Conservation (phyloP, 2,113 vertebrate species). For the Gnathonemus echidnorhynchus region DNA sequence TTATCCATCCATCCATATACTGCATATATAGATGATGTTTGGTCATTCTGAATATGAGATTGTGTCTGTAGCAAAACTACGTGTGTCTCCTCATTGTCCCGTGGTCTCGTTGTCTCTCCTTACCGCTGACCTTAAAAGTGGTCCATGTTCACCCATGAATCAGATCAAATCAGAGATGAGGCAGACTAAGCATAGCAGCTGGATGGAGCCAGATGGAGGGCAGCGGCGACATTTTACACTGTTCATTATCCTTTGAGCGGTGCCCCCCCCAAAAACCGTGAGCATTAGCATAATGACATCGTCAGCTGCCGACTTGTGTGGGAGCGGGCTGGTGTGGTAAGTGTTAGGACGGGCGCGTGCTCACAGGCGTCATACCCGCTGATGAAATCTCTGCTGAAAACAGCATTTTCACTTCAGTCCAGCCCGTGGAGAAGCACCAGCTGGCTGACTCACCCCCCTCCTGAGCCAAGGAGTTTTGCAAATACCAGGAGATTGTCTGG, state of each 20-base stretch:
- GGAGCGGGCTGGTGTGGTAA: slow-evolving; percentile 2
- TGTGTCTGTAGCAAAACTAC: neutral
- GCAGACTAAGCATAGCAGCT: neutral
- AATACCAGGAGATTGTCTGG: neutral
- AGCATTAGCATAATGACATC: neutral
- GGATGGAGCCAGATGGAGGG: neutral
- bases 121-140: neutral
- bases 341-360: slow-evolving; percentile 3
- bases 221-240: neutral
- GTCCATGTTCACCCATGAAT: neutral
- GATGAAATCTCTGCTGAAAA: slow-evolving; percentile 19
- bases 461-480: neutral
- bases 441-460: slow-evolving; percentile 18
- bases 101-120: neutral
- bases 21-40: neutral
- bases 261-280: neutral
- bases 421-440: slow-evolving; percentile 1
- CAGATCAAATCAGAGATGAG: neutral
- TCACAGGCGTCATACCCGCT: neutral
- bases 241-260: neutral
- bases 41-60: neutral
- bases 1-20: neutral
- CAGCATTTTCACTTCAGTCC: slow-evolving; percentile 21
- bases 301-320: slow-evolving; percentile 13
- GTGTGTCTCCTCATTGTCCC: neutral